Percentiles rank a stretch among this genome's conserved stretches.
These are phyloP conservation scores for Drosophila ercepeae DNA, from an alignment of 1,140 invertebrate genomes.

Conservation along the genomic window DNA sequence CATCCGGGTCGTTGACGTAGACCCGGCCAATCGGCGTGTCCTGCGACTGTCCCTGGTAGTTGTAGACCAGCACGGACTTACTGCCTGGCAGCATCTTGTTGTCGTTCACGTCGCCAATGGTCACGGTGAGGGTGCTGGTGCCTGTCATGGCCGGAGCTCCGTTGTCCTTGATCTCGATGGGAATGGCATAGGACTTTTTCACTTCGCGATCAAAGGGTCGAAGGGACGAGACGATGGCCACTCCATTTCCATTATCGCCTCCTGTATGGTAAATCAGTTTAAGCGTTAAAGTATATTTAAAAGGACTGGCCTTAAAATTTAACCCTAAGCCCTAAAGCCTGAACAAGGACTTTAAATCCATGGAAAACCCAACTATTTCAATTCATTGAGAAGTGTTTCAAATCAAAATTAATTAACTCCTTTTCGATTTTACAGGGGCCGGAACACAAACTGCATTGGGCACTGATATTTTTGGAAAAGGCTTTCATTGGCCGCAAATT, in stretches of 20 bases:
- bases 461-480: neutral
- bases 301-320: neutral
- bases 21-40: slow-evolving; percentile 88
- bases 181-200: slow-evolving; percentile 87
- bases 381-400: neutral
- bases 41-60: slow-evolving; percentile 87
- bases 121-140: slow-evolving; percentile 87
- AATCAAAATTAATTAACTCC: neutral
- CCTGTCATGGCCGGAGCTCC: slow-evolving; percentile 86
- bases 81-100: slow-evolving; percentile 88
- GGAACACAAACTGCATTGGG: neutral
- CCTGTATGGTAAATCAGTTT: slow-evolving; percentile 68
- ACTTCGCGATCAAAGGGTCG: slow-evolving; percentile 88
- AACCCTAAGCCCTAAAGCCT: no score
- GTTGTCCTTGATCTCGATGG: slow-evolving; percentile 87
- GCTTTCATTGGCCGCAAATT: neutral
- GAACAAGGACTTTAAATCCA: no score
- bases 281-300: neutral
- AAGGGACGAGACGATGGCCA: slow-evolving; percentile 86
- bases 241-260: slow-evolving; percentile 87
- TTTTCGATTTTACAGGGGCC: neutral
- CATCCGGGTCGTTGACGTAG: slow-evolving; percentile 89
- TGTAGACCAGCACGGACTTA: slow-evolving; percentile 89
- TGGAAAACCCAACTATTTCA: no score
- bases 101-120: slow-evolving; percentile 89